Evolutionary conservation across 2,113 vertebrate genomes (phyloP).

Genomic region (Falcunculus frontatus): DNA sequence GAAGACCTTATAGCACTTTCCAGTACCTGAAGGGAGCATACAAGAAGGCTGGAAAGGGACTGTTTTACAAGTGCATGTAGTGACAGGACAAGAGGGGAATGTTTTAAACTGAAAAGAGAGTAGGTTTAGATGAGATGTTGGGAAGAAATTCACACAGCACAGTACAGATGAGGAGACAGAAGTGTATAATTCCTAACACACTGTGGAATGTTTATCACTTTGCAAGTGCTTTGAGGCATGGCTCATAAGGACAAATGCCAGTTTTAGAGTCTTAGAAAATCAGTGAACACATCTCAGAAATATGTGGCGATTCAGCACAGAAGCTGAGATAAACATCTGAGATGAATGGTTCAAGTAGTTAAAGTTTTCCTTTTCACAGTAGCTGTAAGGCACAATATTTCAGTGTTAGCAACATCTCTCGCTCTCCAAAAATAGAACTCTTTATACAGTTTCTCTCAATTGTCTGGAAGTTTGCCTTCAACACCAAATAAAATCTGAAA

Average conservation of each 20-base stretch:
- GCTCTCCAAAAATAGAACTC: background rate
- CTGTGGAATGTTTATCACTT: background rate
- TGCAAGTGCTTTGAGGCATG: background rate
- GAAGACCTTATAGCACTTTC: background rate
- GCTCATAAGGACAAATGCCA: background rate
- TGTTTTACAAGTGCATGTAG: background rate
- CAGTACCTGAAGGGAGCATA: background rate
- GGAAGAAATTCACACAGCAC: background rate
- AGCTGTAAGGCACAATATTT: background rate
- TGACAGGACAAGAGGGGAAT: background rate
- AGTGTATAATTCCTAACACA: background rate
- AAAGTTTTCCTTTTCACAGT: background rate
- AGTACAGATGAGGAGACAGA: background rate
- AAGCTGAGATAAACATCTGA: background rate
- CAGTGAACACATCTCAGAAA: background rate
- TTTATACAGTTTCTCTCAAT: background rate
- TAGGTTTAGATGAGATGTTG: background rate
- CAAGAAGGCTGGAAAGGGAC: background rate
- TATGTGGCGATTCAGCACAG: background rate
- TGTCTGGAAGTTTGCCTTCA: constrained; percentile 66
- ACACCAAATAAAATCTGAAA: constrained; percentile 79
- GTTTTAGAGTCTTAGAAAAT: background rate
- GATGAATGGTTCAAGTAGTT: too few species aligned
- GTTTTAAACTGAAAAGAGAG: background rate
- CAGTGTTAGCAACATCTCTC: background rate